These are phyloP conservation scores for Pitta sordida DNA, from an alignment of 2,113 vertebrate genomes.

Conservation along the genomic window DNA sequence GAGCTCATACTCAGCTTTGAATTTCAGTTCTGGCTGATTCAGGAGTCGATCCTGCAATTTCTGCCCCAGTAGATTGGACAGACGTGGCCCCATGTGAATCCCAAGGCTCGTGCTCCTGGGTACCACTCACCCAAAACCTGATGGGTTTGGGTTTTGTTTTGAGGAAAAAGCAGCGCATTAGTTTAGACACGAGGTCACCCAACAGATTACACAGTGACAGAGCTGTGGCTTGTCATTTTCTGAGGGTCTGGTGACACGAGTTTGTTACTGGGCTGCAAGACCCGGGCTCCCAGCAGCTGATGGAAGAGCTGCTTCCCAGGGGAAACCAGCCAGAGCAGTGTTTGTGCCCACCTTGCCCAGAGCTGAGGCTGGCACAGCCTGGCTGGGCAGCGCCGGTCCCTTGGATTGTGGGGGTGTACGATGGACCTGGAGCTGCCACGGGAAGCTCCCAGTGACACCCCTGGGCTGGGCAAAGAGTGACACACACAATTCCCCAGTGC, in stretches of 20 bases:
- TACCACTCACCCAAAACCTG: neutral
- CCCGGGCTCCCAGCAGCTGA: neutral
- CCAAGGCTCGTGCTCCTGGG: neutral
- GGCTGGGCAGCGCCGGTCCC: neutral
- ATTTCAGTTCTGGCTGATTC: neutral
- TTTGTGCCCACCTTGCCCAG: neutral
- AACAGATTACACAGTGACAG: neutral
- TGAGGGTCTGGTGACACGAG: neutral
- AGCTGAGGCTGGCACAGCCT: neutral
- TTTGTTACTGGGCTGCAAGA: accelerated
- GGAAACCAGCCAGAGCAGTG: neutral
- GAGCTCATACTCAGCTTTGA: neutral
- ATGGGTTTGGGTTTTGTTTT: neutral
- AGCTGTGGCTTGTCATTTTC: neutral
- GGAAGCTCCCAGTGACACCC: neutral
- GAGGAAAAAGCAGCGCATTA: neutral
- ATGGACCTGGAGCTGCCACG: neutral
- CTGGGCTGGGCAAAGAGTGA: neutral
- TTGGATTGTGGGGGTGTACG: neutral
- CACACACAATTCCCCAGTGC: neutral
- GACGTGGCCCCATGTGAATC: neutral
- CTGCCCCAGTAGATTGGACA: neutral
- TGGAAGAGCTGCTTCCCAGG: neutral
- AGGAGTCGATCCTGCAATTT: slow-evolving; percentile 6
- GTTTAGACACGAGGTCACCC: neutral